Evolutionary conservation across 2,888 invertebrate species (phyloP).

Genomic region (Polyploca ridens): DNA sequence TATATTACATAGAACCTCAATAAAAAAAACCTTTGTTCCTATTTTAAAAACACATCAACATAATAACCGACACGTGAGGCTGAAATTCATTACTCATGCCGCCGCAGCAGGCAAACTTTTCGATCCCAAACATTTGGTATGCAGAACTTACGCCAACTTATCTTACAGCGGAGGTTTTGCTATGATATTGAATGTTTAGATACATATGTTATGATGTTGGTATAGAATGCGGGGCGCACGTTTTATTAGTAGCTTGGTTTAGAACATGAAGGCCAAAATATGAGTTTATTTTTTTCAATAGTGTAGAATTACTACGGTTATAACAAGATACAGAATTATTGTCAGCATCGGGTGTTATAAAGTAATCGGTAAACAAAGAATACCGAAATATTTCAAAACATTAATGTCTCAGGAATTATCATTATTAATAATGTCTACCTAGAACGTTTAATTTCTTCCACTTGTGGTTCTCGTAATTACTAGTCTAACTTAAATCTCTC

Average conservation of each 20-base stretch:
- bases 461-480: too few relatives aligned
- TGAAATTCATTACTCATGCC: constrained; percentile 44
- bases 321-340: too few relatives aligned
- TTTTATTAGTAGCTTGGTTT: neutral
- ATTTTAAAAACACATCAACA: constrained; percentile 27
- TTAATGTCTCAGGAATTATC: too few relatives aligned
- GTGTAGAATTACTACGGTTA: too few relatives aligned
- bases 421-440: too few relatives aligned
- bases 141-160: constrained; percentile 61
- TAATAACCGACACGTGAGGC: constrained; percentile 31
- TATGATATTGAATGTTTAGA: constrained; percentile 22
- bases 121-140: constrained; percentile 62
- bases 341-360: too few relatives aligned
- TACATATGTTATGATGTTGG: constrained; percentile 11
- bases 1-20: neutral
- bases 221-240: neutral
- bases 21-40: constrained; percentile 12
- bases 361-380: too few relatives aligned
- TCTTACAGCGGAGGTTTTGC: constrained; percentile 38
- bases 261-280: neutral
- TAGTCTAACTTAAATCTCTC: too few relatives aligned
- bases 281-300: too few relatives aligned
- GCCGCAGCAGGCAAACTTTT: constrained; percentile 55
- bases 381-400: too few relatives aligned
- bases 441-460: too few relatives aligned